Evolutionary conservation across 2,888 invertebrate genomes (phyloP).

Genomic region (Epistrophe eligans): DNA sequence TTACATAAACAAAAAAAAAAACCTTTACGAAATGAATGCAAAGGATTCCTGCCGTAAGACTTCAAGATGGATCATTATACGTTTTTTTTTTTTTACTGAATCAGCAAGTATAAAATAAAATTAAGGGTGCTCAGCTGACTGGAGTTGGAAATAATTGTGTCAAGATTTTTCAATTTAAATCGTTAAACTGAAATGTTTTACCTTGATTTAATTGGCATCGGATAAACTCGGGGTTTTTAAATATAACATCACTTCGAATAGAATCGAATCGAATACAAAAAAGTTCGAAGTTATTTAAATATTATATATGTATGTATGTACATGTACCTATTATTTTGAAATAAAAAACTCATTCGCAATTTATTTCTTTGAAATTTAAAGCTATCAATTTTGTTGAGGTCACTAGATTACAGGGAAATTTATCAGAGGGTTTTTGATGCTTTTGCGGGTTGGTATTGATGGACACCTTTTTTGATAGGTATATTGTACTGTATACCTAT

Average conservation of each 20-base stretch:
- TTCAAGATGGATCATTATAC: conserved; percentile 24
- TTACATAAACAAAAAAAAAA: not conserved
- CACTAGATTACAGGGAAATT: no score
- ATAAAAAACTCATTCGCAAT: no score
- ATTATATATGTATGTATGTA: no score
- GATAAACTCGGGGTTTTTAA: not conserved
- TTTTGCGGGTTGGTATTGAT: no score
- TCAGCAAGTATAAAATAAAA: conserved; percentile 32
- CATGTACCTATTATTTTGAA: no score
- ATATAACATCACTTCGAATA: not conserved
- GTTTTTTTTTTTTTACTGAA: conserved; percentile 11
- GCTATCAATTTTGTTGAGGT: no score
- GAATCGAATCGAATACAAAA: not conserved
- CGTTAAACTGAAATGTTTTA: conserved; percentile 52
- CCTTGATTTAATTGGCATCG: conserved; percentile 15
- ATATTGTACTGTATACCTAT: no score
- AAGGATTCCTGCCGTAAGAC: conserved; percentile 16
- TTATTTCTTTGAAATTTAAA: no score
- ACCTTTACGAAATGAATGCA: not conserved
- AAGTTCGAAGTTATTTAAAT: not conserved
- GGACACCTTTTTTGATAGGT: no score
- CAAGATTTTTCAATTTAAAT: conserved; percentile 56
- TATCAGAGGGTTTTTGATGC: no score
- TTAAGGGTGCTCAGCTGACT: not conserved
- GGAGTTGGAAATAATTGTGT: conserved; percentile 32